phyloP scores from a whole-genome alignment of 1,140 invertebrate species.

The Wasmannia auropunctata region DNA sequence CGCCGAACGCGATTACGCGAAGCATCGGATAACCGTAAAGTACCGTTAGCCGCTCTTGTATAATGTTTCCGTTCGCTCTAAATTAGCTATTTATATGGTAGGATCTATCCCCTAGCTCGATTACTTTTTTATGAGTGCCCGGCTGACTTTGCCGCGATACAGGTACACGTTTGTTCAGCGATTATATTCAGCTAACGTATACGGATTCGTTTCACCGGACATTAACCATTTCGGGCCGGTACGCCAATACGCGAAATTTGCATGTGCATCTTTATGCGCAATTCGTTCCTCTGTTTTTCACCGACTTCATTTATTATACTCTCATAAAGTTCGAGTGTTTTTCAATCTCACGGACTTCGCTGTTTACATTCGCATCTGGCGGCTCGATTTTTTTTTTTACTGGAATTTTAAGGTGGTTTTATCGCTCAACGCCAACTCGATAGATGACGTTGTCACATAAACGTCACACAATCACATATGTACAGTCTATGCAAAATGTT shows the following conservation, averaged over 20 bases:
- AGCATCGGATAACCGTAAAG: constrained; percentile 34
- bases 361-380: constrained; percentile 26
- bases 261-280: constrained; percentile 20
- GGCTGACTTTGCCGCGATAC: not conserved
- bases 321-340: constrained; percentile 28
- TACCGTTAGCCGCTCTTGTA: not conserved
- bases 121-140: constrained; percentile 17
- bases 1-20: constrained; percentile 17
- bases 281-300: constrained; percentile 4
- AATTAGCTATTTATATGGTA: constrained; percentile 26
- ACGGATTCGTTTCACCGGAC: not conserved
- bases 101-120: not conserved
- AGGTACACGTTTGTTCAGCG: not conserved
- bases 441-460: too few relatives aligned
- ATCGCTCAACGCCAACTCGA: too few relatives aligned
- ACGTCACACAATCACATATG: too few relatives aligned
- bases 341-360: constrained; percentile 31
- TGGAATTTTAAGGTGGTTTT: not conserved
- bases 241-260: constrained; percentile 4
- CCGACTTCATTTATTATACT: constrained; percentile 46
- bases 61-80: constrained; percentile 12
- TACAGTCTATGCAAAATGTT: too few relatives aligned
- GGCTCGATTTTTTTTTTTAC: not conserved
- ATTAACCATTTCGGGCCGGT: not conserved
- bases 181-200: not conserved